Evolutionary conservation across 2,888 invertebrate species (phyloP), one percentile per base, ranked within the genome.

Genomic region (Esperia sulphurella): DNA sequence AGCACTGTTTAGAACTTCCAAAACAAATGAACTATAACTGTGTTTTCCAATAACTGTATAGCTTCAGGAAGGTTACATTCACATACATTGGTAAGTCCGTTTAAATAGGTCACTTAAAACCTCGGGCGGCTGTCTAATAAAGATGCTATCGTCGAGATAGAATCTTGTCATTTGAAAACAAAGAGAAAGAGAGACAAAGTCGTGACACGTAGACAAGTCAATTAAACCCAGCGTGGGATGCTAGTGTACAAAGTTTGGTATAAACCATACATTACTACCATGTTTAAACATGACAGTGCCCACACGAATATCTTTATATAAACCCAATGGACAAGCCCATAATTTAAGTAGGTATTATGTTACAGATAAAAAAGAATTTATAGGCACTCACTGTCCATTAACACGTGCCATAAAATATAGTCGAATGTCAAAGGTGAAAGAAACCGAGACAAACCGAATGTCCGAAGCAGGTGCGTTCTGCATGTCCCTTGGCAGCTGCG

Each of bases 341-440:
- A 38, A 42, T 47, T 42, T 49, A n/a, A n/a, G n/a, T 44, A 37
- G 39, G 35, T 35, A 35, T 35, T 35, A 35, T 35, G 35, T 40
- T 31, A 33, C 38, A 42, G 53, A 55, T 52, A 52, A 54, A 58
- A 58, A 58, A 57, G 48, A 57, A 62, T 58, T 55, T 54, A 55
- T 55, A 55, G 51, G 48, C 49, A 51, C 52, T 53, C 51, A 55
- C 54, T 54, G 50, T 31, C 49, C 21, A 43, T 31, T 43, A 31
- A 42, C 50, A 53, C 53, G 58, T 55, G 57, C 39, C 51, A 54
- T 54, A 54, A 57, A 57, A 46, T 55, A 58, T 63, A 56, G 62
- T 56, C 60, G 79, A 86, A 87, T 85, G 87, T 82, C 85, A 84
- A 71, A 84, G 79, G 78, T 79, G 75, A 77, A 71, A 69, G 58